These are phyloP conservation scores for Drusus annulatus DNA, from an alignment of 1,140 invertebrate species.

Conservation along the genomic window DNA sequence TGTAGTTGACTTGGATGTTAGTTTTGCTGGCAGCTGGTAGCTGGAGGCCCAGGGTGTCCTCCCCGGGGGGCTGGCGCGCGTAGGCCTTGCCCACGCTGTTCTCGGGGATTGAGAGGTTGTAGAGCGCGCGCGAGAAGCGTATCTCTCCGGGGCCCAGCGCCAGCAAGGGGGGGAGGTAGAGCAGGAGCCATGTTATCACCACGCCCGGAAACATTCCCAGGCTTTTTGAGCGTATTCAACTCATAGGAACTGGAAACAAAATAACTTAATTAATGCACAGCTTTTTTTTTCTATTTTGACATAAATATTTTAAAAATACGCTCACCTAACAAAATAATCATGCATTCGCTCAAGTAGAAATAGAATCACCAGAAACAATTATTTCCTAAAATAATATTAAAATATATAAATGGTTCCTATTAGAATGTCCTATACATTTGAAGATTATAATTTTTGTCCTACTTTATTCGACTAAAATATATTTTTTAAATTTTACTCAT, in stretches of 20 bases:
- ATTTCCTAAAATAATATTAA: no score
- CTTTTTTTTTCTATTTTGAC: no score
- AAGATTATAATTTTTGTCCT: no score
- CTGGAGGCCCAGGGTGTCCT: conserved; percentile 69
- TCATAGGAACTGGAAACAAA: conserved; percentile 57
- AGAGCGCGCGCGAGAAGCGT: conserved; percentile 78
- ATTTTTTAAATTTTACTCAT: no score
- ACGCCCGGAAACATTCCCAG: conserved; percentile 57
- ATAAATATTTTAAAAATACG: no score
- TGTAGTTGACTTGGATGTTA: conserved; percentile 77
- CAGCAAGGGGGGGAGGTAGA: conserved; percentile 28
- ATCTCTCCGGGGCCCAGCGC: conserved; percentile 45
- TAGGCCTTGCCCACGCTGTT: conserved; percentile 89
- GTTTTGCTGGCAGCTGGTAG: conserved; percentile 52
- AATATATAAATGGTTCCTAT: no score
- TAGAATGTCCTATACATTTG: no score
- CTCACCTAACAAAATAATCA: no score
- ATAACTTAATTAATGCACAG: no score
- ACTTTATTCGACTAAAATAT: no score
- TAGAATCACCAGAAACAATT: no score
- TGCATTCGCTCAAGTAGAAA: no score
- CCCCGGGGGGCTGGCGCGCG: conserved; percentile 68
- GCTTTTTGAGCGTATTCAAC: conserved; percentile 51
- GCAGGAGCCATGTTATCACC: conserved; percentile 53
- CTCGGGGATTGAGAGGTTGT: conserved; percentile 92